Evolutionary conservation across 2,888 invertebrate species (phyloP), one percentile per base, ranked within the genome.

Genomic region (Meghimatium bilineatum): DNA sequence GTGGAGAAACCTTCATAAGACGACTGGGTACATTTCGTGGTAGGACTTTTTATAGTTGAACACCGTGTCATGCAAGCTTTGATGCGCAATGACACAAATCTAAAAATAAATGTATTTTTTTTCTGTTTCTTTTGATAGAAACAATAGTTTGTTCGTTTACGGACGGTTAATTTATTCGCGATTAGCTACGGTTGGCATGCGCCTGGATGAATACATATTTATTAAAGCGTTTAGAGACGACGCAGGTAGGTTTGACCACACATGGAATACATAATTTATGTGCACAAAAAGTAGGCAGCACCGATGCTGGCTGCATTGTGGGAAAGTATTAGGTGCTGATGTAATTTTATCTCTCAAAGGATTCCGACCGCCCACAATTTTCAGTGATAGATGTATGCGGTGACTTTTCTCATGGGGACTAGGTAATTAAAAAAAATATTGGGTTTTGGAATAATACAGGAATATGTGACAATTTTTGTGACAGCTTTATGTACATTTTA

Each of bases 11-110:
- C 52, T 52, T 0, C 1, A 32, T 23, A 52, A 49, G 49, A 14
- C 17, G 49, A 1, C 20, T 29, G 72, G 72, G 29, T 49, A 36
- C 10, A 29, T 74, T 44, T 44, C 72, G 29, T n/a, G 49, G 44
- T 10, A 17, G 72, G 44, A 26, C 10, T 56, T n/a, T 44, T 36
- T 12, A 74, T 49, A 29, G 0, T 49, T 3, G 36, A 32, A 29
- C 49, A 49, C 52, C 52, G 74, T 52, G 74, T 52, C 74, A 74
- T 74, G 17, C 44, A 72, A 44, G 67, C 32, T 67, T 67, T 34
- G 17, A 34, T 67, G 32, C 32, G 3, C 67, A 67, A 2, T 6
- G 29, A 34, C 38, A 38, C 38, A 38, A 6, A 38, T 71, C 71
- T 38, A 71, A 38, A 71, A 71, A 14, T 71, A 71, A 44, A 8